Conservation (phyloP, 2,888 invertebrate genomes). For the Nezara viridula region DNA sequence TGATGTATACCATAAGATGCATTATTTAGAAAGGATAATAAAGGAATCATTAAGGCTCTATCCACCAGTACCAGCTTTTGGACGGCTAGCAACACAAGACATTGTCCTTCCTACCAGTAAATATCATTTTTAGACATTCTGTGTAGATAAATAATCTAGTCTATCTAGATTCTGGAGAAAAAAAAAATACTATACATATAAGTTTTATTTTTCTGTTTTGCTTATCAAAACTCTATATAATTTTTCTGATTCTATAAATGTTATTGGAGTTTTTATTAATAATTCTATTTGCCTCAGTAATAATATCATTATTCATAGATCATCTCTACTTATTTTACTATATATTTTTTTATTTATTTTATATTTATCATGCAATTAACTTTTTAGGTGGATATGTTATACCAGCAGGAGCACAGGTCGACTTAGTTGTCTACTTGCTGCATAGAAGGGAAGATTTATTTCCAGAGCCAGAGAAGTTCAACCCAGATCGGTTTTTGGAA, state of each 20-base stretch:
- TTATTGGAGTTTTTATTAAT: neutral
- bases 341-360: neutral
- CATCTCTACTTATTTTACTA: neutral
- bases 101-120: constrained; percentile 32
- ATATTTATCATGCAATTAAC: neutral
- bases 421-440: constrained; percentile 69
- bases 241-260: too few relatives aligned
- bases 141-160: neutral
- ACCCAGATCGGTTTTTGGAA: constrained; percentile 73
- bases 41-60: constrained; percentile 52
- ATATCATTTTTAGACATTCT: neutral
- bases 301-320: neutral
- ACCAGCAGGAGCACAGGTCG: constrained; percentile 71
- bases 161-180: too few relatives aligned
- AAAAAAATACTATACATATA: too few relatives aligned
- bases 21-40: constrained; percentile 47
- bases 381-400: constrained; percentile 70
- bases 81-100: constrained; percentile 13
- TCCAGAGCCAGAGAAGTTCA: constrained; percentile 68
- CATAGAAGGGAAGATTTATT: constrained; percentile 71
- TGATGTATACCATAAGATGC: constrained; percentile 62
- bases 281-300: neutral
- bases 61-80: constrained; percentile 42
- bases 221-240: neutral
- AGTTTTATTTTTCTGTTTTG: neutral